These are phyloP conservation scores for Daboia siamensis DNA, from an alignment of 2,113 vertebrate genomes.

Conservation along the genomic window DNA sequence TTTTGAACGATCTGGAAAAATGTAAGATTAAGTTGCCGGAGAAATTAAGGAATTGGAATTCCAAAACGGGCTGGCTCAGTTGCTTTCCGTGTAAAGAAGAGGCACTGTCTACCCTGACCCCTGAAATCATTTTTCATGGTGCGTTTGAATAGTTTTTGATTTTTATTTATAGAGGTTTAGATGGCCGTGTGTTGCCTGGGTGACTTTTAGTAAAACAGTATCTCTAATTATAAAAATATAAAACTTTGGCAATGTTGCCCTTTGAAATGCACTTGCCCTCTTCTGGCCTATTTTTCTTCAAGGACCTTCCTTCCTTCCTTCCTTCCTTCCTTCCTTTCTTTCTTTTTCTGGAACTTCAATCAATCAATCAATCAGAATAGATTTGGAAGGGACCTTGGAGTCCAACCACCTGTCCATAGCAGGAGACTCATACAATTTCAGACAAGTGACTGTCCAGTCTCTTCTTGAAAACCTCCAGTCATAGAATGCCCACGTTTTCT, in stretches of 20 bases:
- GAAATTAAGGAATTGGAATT: neutral
- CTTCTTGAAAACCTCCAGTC: no score
- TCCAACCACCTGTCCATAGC: no score
- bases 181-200: neutral
- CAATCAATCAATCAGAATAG: no score
- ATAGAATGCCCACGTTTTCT: no score
- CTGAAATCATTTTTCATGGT: neutral
- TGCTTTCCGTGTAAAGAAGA: neutral
- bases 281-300: neutral
- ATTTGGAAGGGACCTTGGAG: no score
- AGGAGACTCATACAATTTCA: no score
- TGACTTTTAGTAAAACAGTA: neutral
- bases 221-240: neutral
- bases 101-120: neutral
- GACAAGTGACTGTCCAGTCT: no score
- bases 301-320: no score
- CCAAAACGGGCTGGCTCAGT: neutral
- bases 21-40: neutral
- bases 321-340: no score
- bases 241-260: neutral
- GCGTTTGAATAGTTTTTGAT: neutral
- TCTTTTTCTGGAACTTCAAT: no score
- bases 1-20: neutral
- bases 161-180: neutral
- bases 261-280: neutral